These are phyloP conservation scores for Drepana arcuata DNA, from an alignment of 1,140 invertebrate species.

Conservation along the genomic window DNA sequence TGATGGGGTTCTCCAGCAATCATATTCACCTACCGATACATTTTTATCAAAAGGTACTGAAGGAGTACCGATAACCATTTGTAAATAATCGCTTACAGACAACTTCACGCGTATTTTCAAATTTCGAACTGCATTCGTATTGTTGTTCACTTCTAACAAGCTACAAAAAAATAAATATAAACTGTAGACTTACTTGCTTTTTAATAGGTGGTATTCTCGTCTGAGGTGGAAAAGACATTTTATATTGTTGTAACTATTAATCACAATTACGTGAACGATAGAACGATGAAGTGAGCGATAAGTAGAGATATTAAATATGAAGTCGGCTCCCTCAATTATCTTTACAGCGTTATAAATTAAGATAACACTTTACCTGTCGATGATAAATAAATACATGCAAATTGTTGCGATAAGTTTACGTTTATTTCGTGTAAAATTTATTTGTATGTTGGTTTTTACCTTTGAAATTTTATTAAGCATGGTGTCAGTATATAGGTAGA, in stretches of 20 bases:
- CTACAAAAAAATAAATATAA: not conserved
- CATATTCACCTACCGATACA: too few relatives aligned
- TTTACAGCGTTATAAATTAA: slow-evolving; percentile 6
- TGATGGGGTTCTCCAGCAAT: too few relatives aligned
- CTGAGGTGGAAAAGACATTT: slow-evolving; percentile 5
- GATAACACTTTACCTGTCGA: slow-evolving; percentile 8
- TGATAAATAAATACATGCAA: slow-evolving; percentile 4
- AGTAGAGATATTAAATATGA: slow-evolving; percentile 7
- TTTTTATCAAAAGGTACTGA: too few relatives aligned
- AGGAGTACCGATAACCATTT: too few relatives aligned
- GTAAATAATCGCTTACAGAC: too few relatives aligned
- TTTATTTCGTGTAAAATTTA: too few relatives aligned
- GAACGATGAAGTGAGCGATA: slow-evolving; percentile 28
- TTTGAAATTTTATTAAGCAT: too few relatives aligned
- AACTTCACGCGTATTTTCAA: slow-evolving; percentile 15
- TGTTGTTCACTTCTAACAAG: too few relatives aligned
- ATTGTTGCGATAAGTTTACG: slow-evolving; percentile 1
- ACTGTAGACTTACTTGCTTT: slow-evolving; percentile 9
- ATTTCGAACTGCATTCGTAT: too few relatives aligned
- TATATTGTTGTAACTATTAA: slow-evolving; percentile 2
- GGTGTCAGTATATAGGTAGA: too few relatives aligned
- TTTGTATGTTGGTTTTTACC: not conserved
- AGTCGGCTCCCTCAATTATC: too few relatives aligned
- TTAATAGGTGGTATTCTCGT: slow-evolving; percentile 4
- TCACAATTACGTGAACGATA: slow-evolving; percentile 5